phyloP scores from a whole-genome alignment of 1,140 invertebrate genomes.

The Achatina immaculata region DNA sequence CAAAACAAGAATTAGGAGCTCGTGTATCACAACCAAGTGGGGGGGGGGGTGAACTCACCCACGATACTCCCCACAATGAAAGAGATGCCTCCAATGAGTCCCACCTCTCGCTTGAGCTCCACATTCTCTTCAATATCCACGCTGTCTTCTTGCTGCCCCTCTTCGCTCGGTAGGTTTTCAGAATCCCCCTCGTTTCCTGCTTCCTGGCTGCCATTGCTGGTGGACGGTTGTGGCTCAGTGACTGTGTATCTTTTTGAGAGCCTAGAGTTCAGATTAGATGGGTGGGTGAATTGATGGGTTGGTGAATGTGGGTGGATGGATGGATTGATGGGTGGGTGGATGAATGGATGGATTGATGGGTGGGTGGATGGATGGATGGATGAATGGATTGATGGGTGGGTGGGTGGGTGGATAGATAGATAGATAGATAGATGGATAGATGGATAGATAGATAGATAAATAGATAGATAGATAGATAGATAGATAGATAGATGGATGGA shows the following conservation, averaged over 20 bases:
- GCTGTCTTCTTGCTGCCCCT: background rate
- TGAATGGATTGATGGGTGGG: background rate
- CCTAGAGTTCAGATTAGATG: background rate
- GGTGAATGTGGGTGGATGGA: background rate
- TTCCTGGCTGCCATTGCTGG: background rate
- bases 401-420: background rate
- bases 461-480: background rate
- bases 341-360: background rate
- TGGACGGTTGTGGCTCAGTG: background rate
- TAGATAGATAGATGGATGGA: background rate
- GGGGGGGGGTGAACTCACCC: too few relatives aligned
- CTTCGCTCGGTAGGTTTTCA: background rate
- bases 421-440: background rate
- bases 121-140: background rate
- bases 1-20: too few relatives aligned
- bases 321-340: background rate
- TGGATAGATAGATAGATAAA: background rate
- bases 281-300: background rate
- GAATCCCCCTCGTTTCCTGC: background rate
- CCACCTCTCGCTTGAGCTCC: constrained; percentile 40
- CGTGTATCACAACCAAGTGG: too few relatives aligned
- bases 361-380: background rate
- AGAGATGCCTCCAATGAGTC: constrained; percentile 48
- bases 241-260: background rate
- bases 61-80: constrained; percentile 60